Conservation (phyloP, 2,113 vertebrate species). For the Perca schrenkii region DNA sequence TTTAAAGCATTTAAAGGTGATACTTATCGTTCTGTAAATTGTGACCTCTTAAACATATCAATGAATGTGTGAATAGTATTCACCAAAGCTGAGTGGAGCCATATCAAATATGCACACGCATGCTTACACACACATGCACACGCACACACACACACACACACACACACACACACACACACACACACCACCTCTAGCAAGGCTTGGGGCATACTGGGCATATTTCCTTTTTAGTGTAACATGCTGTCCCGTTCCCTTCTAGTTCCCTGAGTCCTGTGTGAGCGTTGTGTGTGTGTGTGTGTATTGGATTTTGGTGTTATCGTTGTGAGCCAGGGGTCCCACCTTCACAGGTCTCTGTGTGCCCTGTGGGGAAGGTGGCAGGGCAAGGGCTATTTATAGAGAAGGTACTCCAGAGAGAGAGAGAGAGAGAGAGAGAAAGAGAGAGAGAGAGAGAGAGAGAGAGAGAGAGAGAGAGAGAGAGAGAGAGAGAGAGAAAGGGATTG, state of each 20-base stretch:
- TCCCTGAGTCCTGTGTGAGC: conserved; percentile 26
- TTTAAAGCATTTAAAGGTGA: too few species aligned
- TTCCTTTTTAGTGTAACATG: conserved; percentile 68
- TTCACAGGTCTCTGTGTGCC: conserved; percentile 71
- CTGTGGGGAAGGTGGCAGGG: conserved; percentile 70
- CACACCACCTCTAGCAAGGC: conserved; percentile 70
- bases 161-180: conserved; percentile 28
- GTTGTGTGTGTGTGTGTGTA: conserved; percentile 15
- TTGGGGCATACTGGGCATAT: conserved; percentile 63
- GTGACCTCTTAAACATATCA: conserved; percentile 36
- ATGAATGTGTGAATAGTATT: conserved; percentile 16
- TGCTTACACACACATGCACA: conserved; percentile 1
- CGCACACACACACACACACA: conserved; percentile 28
- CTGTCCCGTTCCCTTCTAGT: conserved; percentile 50
- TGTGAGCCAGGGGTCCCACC: conserved; percentile 62
- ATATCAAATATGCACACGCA: conserved; percentile 40
- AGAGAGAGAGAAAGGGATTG: conserved; percentile 61
- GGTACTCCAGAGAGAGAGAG: conserved; percentile 69
- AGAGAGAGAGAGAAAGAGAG: conserved; percentile 54
- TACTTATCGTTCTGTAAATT: neutral
- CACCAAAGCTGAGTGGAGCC: conserved; percentile 27
- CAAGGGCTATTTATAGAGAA: conserved; percentile 76
- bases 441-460: conserved; percentile 50
- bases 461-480: conserved; percentile 67
- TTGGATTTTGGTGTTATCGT: conserved; percentile 27